These are phyloP conservation scores for Mesorhabditis spiculigera DNA, from an alignment of 2,888 invertebrate genomes.

Conservation along the genomic window DNA sequence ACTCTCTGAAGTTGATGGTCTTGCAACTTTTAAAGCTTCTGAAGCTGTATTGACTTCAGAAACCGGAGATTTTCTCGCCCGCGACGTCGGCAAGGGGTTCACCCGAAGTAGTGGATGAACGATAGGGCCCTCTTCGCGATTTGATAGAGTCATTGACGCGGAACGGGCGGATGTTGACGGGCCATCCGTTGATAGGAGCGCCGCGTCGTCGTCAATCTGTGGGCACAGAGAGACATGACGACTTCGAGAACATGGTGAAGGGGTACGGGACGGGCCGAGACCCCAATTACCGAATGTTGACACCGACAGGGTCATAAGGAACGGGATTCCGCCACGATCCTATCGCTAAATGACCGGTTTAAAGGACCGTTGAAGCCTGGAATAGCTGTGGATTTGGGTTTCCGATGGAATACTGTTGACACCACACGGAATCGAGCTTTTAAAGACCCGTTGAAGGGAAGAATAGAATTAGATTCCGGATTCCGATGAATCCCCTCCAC, in stretches of 20 bases:
- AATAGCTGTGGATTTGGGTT: too few relatives aligned
- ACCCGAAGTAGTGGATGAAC: slow-evolving; percentile 16
- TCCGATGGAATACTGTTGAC: too few relatives aligned
- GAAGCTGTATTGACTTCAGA: too few relatives aligned
- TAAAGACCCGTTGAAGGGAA: too few relatives aligned
- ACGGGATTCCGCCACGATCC: too few relatives aligned
- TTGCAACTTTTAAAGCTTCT: too few relatives aligned
- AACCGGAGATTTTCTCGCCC: neutral
- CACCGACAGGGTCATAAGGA: neutral
- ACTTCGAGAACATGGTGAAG: slow-evolving; percentile 5
- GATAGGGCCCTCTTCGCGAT: neutral
- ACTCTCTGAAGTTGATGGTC: too few relatives aligned
- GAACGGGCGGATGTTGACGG: neutral
- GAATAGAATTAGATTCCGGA: too few relatives aligned
- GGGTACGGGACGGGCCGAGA: neutral
- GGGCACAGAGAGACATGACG: neutral
- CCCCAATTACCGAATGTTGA: neutral
- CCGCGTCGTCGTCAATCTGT: neutral
- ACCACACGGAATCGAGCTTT: too few relatives aligned
- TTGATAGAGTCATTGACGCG: neutral
- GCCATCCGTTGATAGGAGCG: neutral
- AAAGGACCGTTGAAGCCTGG: too few relatives aligned
- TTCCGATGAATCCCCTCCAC: too few relatives aligned
- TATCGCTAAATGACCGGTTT: too few relatives aligned
- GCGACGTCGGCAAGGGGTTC: slow-evolving; percentile 7